Conservation (phyloP, 2,888 invertebrate species). For the Tiliacea aurago region DNA sequence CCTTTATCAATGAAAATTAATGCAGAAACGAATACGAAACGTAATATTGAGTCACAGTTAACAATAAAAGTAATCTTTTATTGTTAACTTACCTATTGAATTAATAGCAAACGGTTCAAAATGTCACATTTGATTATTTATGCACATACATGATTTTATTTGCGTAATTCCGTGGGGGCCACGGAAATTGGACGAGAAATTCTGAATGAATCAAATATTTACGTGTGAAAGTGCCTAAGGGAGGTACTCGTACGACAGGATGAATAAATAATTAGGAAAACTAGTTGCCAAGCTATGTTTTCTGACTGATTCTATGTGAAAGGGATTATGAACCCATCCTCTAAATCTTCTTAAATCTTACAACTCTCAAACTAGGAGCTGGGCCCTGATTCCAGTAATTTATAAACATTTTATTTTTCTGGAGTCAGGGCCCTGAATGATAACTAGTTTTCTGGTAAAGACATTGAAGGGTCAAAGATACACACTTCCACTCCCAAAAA, state of each 20-base stretch:
- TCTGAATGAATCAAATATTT: not conserved
- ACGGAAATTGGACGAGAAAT: constrained; percentile 10
- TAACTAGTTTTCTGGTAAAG: no score
- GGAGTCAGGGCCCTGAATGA: not conserved
- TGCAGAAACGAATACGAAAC: no score
- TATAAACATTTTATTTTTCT: no score
- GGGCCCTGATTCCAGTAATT: no score
- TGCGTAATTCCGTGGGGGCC: constrained; percentile 37
- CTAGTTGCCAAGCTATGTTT: not conserved
- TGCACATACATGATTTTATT: constrained; percentile 60
- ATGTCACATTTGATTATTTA: constrained; percentile 60
- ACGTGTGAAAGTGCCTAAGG: not conserved
- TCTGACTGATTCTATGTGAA: not conserved
- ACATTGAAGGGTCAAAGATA: not conserved
- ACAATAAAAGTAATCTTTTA: no score
- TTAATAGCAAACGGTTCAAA: constrained; percentile 59
- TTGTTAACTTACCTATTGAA: constrained; percentile 59
- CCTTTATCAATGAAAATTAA: constrained; percentile 45
- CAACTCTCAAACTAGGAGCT: no score
- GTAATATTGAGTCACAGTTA: constrained; percentile 56
- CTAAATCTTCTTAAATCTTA: not conserved
- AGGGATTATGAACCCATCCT: not conserved
- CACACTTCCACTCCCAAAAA: not conserved
- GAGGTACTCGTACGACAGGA: not conserved
- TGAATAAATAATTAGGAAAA: not conserved